These are phyloP conservation scores for Agrochola litura DNA, from an alignment of 2,888 invertebrate genomes.

Conservation along the genomic window DNA sequence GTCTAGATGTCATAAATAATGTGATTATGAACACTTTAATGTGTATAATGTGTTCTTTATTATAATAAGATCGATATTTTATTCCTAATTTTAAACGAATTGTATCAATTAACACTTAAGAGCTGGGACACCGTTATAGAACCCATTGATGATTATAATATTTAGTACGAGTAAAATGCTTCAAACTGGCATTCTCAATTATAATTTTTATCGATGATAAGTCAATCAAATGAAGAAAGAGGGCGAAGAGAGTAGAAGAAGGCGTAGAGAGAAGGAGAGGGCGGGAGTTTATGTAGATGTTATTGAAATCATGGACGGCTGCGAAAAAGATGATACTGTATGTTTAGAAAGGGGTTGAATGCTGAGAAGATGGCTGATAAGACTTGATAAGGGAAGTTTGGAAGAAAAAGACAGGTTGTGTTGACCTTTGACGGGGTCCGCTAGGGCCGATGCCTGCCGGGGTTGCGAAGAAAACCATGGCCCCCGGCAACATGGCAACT, in stretches of 20 bases:
- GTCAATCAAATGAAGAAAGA: not conserved
- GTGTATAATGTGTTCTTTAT: slow-evolving; percentile 25
- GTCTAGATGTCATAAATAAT: slow-evolving; percentile 19
- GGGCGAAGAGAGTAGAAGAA: no score
- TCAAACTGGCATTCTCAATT: not conserved
- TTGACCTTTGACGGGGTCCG: no score
- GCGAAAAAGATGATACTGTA: not conserved
- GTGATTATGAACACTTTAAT: slow-evolving; percentile 10
- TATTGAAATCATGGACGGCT: not conserved
- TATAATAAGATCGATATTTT: slow-evolving; percentile 37
- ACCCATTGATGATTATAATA: not conserved
- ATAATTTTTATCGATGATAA: not conserved
- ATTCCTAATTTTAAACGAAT: slow-evolving; percentile 7
- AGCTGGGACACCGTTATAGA: not conserved
- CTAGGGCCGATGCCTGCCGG: no score
- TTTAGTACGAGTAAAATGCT: not conserved
- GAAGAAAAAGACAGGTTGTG: not conserved
- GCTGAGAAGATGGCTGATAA: not conserved
- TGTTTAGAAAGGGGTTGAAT: not conserved
- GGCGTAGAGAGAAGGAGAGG: no score
- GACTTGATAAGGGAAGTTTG: not conserved
- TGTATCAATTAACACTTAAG: not conserved
- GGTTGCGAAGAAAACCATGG: no score
- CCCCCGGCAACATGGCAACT: no score
- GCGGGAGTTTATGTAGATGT: no score